Evolutionary conservation across 2,113 vertebrate species (phyloP).

Genomic region (Arothron firmamentum): DNA sequence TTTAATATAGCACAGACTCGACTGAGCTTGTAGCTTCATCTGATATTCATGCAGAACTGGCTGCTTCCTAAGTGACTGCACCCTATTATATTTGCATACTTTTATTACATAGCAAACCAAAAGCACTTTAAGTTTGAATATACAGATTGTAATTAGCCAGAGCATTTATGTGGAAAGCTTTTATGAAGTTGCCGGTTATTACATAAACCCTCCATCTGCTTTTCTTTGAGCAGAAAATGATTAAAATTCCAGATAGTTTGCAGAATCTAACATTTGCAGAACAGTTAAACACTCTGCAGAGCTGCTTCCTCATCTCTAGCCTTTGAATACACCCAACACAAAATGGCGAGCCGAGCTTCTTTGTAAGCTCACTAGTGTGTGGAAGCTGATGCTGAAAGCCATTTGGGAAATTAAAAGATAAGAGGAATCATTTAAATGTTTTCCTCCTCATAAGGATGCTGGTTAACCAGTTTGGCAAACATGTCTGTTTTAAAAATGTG

Average conservation of each 20-base stretch:
- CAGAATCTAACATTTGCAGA: neutral
- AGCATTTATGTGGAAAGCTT: neutral
- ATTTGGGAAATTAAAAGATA: constrained; percentile 57
- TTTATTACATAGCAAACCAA: neutral
- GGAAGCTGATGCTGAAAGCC: constrained; percentile 21
- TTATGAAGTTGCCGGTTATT: neutral
- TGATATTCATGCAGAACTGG: neutral
- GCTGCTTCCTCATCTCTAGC: neutral
- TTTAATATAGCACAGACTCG: neutral
- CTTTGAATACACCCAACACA: neutral
- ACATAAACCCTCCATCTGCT: neutral
- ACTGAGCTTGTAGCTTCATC: neutral
- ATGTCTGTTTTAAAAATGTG: no score
- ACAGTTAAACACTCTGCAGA: neutral
- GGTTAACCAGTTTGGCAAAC: constrained; percentile 17
- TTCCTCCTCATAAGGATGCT: constrained; percentile 28
- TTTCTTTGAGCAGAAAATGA: neutral
- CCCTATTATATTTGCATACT: constrained; percentile 1
- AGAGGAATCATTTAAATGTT: constrained; percentile 36
- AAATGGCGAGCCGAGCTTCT: constrained; percentile 7
- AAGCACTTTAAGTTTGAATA: constrained; percentile 5
- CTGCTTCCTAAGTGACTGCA: neutral
- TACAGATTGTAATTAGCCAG: neutral
- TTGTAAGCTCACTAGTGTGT: constrained; percentile 5
- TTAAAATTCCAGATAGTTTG: neutral